A percentile compares a stretch with the other conserved stretches of the same genome.
Conservation (phyloP, 2,113 vertebrate genomes). For the Sylvietta virens region DNA sequence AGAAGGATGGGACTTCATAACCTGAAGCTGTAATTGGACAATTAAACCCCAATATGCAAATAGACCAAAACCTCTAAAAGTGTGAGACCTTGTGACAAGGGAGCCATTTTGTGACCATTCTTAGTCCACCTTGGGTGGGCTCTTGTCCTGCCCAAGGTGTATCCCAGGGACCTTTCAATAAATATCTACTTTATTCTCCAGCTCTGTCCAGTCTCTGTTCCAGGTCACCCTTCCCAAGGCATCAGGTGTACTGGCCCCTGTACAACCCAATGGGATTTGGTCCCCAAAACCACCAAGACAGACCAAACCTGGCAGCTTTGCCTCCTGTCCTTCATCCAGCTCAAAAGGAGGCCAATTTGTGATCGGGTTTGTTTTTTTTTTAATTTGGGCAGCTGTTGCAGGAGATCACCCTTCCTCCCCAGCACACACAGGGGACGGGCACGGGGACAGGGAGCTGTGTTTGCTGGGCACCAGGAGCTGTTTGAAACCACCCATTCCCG, state of each 20-base stretch:
- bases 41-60: too few species aligned
- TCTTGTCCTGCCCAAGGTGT: too few species aligned
- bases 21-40: too few species aligned
- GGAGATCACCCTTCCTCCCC: not conserved
- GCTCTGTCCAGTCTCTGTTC: too few species aligned
- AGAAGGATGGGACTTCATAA: too few species aligned
- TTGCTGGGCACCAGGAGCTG: not conserved
- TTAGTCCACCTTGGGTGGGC: too few species aligned
- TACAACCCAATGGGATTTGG: fast-evolving
- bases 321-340: not conserved
- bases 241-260: not conserved
- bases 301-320: not conserved
- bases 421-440: not conserved
- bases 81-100: too few species aligned
- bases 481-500: fast-evolving
- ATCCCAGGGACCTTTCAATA: too few species aligned
- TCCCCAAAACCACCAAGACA: not conserved
- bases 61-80: too few species aligned
- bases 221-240: too few species aligned
- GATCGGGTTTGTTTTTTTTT: not conserved
- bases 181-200: too few species aligned
- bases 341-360: not conserved
- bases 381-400: not conserved
- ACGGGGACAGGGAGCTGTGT: fast-evolving
- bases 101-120: too few species aligned